Evolutionary conservation across 1,140 invertebrate species (phyloP).

Genomic region (Zaprionus vittiger): DNA sequence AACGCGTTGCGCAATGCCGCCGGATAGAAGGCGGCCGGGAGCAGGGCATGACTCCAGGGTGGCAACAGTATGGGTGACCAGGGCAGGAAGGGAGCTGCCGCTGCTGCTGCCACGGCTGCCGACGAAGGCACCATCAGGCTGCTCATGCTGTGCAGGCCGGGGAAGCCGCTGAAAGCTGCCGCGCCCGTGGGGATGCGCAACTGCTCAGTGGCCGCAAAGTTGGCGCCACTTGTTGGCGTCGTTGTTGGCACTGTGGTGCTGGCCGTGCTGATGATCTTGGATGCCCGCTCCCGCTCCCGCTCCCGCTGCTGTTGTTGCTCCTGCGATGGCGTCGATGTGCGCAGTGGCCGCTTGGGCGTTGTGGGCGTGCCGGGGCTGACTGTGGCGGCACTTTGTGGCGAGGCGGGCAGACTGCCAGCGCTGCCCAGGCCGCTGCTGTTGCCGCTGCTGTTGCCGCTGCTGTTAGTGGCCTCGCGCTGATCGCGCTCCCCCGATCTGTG

Average conservation of each 20-base stretch:
- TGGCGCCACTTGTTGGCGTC: constrained; percentile 52
- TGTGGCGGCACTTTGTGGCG: constrained; percentile 67
- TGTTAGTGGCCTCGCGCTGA: constrained; percentile 33
- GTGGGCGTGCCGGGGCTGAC: constrained; percentile 57
- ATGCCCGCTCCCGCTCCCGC: not conserved
- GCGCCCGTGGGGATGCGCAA: constrained; percentile 76
- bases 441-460: constrained; percentile 51
- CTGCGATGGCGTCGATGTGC: constrained; percentile 73
- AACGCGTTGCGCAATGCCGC: constrained; percentile 86
- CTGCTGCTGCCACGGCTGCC: constrained; percentile 84
- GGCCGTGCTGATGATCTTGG: constrained; percentile 62
- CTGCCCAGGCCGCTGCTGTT: constrained; percentile 66
- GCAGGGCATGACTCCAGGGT: constrained; percentile 86
- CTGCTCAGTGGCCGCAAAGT: constrained; percentile 60
- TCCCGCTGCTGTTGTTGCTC: constrained; percentile 37
- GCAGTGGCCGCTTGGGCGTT: constrained; percentile 62
- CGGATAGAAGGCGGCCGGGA: constrained; percentile 85
- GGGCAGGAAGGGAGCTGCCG: constrained; percentile 85
- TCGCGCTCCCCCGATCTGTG: constrained; percentile 3
- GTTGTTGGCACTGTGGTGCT: constrained; percentile 73
- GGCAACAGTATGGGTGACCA: constrained; percentile 86
- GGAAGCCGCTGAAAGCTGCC: constrained; percentile 77
- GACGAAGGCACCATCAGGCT: constrained; percentile 85
- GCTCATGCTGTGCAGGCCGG: constrained; percentile 80
- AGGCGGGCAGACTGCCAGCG: constrained; percentile 68